Evolutionary conservation across 2,797 vertebrate genomes (phyloP), one percentile per base, ranked within the genome.

Genomic region (Gadopsis bispinosus): DNA sequence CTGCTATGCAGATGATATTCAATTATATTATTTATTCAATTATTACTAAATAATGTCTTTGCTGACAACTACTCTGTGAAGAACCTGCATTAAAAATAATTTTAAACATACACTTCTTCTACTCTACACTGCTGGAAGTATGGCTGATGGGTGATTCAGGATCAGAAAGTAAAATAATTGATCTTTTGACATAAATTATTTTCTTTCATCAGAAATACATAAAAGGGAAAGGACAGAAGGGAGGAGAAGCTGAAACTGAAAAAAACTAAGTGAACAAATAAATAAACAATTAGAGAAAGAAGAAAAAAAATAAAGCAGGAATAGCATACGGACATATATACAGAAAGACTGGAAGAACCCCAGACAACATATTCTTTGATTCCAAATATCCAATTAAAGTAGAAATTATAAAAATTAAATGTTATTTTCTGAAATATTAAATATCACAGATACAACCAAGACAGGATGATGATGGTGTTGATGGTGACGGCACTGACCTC

Each of bases 401-500:
- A 33, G 5, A 53, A 53, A 62, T 39, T 1, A 10, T 58, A 16
- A 43, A 31, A 14, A 12, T 29, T 0, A 11, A 62, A 48, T 50
- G 29, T 58, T 39, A 2, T 2, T 9, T 45, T 22, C 1, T 47
- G 3, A 5, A 65, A 33, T 33, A 53, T 67, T 55, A 22, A 5
- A 33, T 43, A 33, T 35, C 41, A 29, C 41, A 50, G 16, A 53
- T 22, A 47, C 9, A 71, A 39, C 8, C 31, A 29, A 14, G 10
- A 55, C 17, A 54, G 9, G 37, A 29, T 17, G 31, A 50, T 41
- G 41, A 39, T 37, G 39, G 20, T 37, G 48, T 4, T 43, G 51
- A 9, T 45, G 20, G 17, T 60, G 53, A 48, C 0, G 6, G 1
- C n/a, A 61, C 93, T 91, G 77, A 98, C 97, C 94, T 97, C 95